Evolutionary conservation across 2,888 invertebrate genomes (phyloP).

Genomic region (Proisotoma minuta): DNA sequence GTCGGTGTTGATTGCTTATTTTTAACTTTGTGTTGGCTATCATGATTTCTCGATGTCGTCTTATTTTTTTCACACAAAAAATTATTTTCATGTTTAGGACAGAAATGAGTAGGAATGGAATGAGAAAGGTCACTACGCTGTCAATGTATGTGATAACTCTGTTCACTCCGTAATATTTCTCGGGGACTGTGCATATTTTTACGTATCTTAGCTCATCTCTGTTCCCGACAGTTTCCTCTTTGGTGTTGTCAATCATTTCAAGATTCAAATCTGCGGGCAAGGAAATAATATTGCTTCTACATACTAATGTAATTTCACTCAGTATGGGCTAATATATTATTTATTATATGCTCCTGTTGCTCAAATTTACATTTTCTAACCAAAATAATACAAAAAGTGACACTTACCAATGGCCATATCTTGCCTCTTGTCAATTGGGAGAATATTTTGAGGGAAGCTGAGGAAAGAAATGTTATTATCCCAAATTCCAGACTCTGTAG

Average conservation of each 20-base stretch:
- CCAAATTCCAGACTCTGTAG: too few relatives aligned
- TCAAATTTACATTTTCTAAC: too few relatives aligned
- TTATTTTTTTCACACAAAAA: conserved; percentile 57
- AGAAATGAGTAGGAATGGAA: conserved; percentile 67
- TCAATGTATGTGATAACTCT: conserved; percentile 66
- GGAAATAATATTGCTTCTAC: too few relatives aligned
- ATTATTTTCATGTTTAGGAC: conserved; percentile 68
- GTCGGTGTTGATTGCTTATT: neutral
- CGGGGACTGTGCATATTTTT: conserved; percentile 54
- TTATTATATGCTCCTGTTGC: too few relatives aligned
- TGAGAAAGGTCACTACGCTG: conserved; percentile 65
- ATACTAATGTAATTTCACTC: too few relatives aligned
- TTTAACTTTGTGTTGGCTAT: conserved; percentile 21
- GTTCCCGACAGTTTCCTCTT: neutral
- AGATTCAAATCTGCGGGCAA: too few relatives aligned
- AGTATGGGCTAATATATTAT: too few relatives aligned
- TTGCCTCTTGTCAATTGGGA: too few relatives aligned
- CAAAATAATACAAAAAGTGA: too few relatives aligned
- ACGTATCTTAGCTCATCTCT: neutral
- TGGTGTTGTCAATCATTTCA: too few relatives aligned
- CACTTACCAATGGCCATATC: too few relatives aligned
- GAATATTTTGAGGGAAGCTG: neutral
- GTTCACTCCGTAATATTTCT: conserved; percentile 56
- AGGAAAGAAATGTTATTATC: too few relatives aligned
- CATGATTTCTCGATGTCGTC: conserved; percentile 38